Evolutionary conservation across 2,113 vertebrate species (phyloP).

Genomic region (Sebastes schlegelii): DNA sequence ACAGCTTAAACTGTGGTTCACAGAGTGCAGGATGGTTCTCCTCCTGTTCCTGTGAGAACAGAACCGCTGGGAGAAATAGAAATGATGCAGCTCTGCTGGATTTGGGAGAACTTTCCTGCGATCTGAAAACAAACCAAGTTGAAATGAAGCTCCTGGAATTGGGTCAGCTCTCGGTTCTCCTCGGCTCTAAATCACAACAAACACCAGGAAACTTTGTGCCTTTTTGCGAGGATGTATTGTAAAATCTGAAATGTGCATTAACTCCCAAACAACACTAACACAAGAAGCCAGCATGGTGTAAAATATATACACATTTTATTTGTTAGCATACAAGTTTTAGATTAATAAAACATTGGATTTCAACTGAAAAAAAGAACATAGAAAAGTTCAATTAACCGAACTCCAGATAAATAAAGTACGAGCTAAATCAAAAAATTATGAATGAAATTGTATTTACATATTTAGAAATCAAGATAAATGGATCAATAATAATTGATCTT

Average conservation of each 20-base stretch:
- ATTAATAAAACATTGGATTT: slow-evolving; percentile 43
- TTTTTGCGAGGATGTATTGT: background rate
- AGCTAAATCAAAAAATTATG: slow-evolving; percentile 23
- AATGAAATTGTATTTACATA: slow-evolving; percentile 53
- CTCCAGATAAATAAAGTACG: slow-evolving; percentile 32
- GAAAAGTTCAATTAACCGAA: slow-evolving; percentile 31
- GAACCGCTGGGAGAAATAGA: too few species aligned
- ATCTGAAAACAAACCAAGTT: slow-evolving; percentile 27
- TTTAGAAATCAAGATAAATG: slow-evolving; percentile 27
- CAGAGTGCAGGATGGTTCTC: too few species aligned
- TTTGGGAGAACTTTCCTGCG: too few species aligned
- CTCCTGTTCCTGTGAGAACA: too few species aligned
- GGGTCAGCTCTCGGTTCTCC: background rate
- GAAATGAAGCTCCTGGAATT: slow-evolving; percentile 12
- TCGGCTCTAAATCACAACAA: slow-evolving; percentile 10
- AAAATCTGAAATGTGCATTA: background rate
- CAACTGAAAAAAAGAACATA: slow-evolving; percentile 36
- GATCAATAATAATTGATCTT: background rate
- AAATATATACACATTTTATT: slow-evolving; percentile 62
- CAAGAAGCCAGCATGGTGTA: slow-evolving; percentile 7
- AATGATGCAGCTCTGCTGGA: too few species aligned
- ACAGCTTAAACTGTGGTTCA: too few species aligned
- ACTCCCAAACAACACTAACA: background rate
- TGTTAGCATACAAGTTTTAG: slow-evolving; percentile 53
- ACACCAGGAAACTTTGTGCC: background rate